A percentile compares a stretch with the other conserved stretches of the same genome.
phyloP scores from a whole-genome alignment of 2,113 vertebrate species.

The Neomonachus schauinslandi region DNA sequence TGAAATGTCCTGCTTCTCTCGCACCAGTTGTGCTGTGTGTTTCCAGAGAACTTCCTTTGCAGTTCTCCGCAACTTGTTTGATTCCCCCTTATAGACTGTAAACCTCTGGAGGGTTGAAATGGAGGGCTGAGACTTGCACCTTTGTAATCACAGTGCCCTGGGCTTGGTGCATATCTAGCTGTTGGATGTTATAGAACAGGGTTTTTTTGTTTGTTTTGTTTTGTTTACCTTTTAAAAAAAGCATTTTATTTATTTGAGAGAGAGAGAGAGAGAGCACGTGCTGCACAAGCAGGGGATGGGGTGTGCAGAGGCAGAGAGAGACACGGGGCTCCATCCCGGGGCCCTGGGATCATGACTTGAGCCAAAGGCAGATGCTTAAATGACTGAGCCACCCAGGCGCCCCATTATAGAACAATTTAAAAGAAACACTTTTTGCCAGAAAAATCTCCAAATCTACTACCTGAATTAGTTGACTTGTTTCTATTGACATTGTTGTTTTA shows the following conservation, averaged over 20 bases:
- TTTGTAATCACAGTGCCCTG: not conserved
- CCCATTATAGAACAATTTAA: not conserved
- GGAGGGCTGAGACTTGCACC: not conserved
- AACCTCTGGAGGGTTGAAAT: not conserved
- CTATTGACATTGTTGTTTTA: not conserved
- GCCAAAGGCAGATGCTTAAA: not conserved
- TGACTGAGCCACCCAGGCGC: not conserved
- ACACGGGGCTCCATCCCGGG: not conserved
- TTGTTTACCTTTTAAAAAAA: not conserved
- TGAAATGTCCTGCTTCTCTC: not conserved
- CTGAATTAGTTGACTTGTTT: not conserved
- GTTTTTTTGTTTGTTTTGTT: too few species aligned
- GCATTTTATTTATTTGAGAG: not conserved
- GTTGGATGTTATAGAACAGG: not conserved
- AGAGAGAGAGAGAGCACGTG: not conserved
- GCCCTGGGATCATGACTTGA: not conserved
- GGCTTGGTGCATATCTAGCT: not conserved
- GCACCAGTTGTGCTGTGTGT: rapidly evolving
- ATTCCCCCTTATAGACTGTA: too few species aligned
- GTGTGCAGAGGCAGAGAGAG: not conserved
- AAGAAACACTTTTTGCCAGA: not conserved
- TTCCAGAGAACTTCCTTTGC: not conserved
- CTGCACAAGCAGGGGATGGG: not conserved
- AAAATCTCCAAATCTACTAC: not conserved
- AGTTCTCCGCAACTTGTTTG: not conserved